Evolutionary conservation across 2,888 invertebrate genomes (phyloP).

Genomic region (Mallateleia sp.): DNA sequence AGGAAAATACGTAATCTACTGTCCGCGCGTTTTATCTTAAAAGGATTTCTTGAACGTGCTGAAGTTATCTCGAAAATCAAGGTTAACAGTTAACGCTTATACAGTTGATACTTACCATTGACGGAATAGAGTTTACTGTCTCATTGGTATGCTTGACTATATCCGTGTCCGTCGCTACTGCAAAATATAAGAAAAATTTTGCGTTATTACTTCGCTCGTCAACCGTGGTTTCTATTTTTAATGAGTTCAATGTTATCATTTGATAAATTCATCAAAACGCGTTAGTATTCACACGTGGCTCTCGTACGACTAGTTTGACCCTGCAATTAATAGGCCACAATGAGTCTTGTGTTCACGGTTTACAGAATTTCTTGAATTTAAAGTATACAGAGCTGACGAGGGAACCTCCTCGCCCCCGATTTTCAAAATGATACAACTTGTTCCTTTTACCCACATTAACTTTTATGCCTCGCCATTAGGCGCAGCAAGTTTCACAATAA

Average conservation of each 20-base stretch:
- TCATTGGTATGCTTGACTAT: constrained; percentile 79
- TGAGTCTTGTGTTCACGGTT: constrained; percentile 9
- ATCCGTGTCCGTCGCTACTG: constrained; percentile 81
- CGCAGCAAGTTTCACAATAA: constrained; percentile 24
- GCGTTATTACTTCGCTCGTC: neutral
- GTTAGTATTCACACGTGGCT: constrained; percentile 40
- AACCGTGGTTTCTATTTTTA: constrained; percentile 6
- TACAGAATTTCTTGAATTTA: neutral
- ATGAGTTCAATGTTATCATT: constrained; percentile 46
- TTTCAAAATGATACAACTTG: constrained; percentile 8
- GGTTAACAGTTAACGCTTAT: constrained; percentile 36
- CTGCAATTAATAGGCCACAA: constrained; percentile 43
- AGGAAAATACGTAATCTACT: constrained; percentile 61
- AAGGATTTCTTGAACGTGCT: constrained; percentile 63
- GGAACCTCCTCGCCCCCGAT: neutral
- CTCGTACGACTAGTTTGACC: constrained; percentile 31
- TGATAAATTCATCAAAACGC: constrained; percentile 33
- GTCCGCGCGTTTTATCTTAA: constrained; percentile 40
- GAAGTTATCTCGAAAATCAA: constrained; percentile 60
- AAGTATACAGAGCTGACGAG: neutral
- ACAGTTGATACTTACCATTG: constrained; percentile 85
- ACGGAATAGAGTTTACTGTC: constrained; percentile 84
- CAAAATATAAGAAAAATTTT: constrained; percentile 73
- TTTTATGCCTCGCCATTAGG: neutral
- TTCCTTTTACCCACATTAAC: constrained; percentile 43